Base-by-base conservation (phyloP, 2,113 vertebrate species). In the Tenebrosternarchus preto region DNA sequence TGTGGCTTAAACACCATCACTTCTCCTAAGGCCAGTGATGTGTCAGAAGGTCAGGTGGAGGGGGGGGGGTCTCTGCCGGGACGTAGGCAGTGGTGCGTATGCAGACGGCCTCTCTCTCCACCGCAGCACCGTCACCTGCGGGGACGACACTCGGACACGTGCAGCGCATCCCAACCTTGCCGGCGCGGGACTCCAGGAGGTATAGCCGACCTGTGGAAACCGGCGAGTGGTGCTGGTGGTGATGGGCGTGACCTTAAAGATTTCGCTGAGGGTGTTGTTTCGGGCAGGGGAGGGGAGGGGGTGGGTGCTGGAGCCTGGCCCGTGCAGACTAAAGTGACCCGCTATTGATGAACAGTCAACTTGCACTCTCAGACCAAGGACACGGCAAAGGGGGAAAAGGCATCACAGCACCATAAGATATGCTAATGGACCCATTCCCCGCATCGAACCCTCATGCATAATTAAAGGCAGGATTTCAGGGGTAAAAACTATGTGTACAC, bases 301-400 rank as follows among this genome's bases (percentile, higher is more conserved):
- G 83, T 33, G 82, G 88, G 88, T 84, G 87, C 73, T 88, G 87
- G 86, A 85, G 88, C 83, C 88, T 24, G 79, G 83, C 78, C 85
- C 24, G 73, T 85, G 81, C 85, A 77, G 88, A 89, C 91, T 90
- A 92, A 91, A 91, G 90, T 91, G 90, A 92, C 93, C 90, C 80
- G 83, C 85, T 92, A 92, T 92, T 90, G 92, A 93, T 73, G 87
- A 93, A 90, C 91, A 92, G 91, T 93, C 91, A 90, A 85, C 86
- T 76, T 85, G 68, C 82, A 76, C 78, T 77, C 87, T 80, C 83
- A 80, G 84, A 88, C 91, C 92, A 94, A 94, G 92, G 92, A 91
- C 89, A 85, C 63, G 70, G 82, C 80, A 82, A n/a, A 89, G 89
- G 88, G 88, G 89, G 89, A 88, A 88, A 88, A 88, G 78, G 46